Evolutionary conservation across 2,113 vertebrate species (phyloP).

Genomic region (Toxotes chatareus): DNA sequence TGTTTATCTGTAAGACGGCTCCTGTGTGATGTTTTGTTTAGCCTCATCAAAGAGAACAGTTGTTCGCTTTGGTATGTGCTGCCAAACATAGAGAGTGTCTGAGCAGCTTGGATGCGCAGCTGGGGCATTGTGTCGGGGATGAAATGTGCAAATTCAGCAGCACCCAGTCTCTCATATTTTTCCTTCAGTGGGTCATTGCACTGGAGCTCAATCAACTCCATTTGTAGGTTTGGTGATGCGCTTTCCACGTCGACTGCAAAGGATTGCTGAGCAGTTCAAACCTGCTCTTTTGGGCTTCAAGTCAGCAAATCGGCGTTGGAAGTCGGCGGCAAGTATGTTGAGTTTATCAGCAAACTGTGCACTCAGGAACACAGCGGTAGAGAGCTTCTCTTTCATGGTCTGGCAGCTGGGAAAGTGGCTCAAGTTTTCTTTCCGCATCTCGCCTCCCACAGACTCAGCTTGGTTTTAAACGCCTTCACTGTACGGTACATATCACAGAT

Average conservation of each 20-base stretch:
- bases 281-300: conserved; percentile 34
- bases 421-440: conserved; percentile 46
- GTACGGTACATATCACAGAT: not conserved
- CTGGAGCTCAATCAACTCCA: conserved; percentile 58
- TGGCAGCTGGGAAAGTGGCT: conserved; percentile 47
- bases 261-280: conserved; percentile 46
- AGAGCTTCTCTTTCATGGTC: conserved; percentile 36
- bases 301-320: conserved; percentile 29
- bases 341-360: conserved; percentile 48
- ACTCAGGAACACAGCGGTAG: conserved; percentile 10
- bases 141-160: conserved; percentile 43
- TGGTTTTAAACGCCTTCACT: conserved; percentile 25
- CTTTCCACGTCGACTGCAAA: conserved; percentile 50
- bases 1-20: conserved; percentile 14
- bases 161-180: not conserved
- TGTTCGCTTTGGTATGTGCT: not conserved
- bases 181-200: conserved; percentile 26
- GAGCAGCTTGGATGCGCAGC: not conserved
- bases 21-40: conserved; percentile 23
- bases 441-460: conserved; percentile 33
- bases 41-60: conserved; percentile 3
- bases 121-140: conserved; percentile 29
- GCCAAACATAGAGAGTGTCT: not conserved
- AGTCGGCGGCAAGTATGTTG: conserved; percentile 9
- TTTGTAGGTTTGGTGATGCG: conserved; percentile 48